phyloP scores from a whole-genome alignment of 2,113 vertebrate species.

The Gasterosteus aculeatus region DNA sequence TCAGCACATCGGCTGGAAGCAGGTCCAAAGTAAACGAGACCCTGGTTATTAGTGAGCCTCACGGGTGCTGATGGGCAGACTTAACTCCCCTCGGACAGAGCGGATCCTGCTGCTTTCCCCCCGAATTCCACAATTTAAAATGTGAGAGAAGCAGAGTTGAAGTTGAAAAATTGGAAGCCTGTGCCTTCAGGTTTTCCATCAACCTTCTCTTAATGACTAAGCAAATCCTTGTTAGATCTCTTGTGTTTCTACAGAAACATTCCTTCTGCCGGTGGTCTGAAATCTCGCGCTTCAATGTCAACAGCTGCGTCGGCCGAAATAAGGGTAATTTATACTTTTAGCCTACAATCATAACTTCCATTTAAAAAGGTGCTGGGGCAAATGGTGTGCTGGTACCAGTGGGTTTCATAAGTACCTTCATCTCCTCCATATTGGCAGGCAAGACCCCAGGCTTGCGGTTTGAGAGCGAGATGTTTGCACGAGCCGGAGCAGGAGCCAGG shows the following conservation, averaged over 20 bases:
- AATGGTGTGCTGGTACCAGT: background rate
- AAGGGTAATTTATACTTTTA: background rate
- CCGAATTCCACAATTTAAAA: no score
- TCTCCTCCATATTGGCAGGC: conserved; percentile 93
- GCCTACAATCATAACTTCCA: background rate
- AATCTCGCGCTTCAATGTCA: background rate
- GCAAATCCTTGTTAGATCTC: background rate
- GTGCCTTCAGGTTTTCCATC: background rate
- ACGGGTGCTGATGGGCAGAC: background rate
- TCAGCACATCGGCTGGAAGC: background rate
- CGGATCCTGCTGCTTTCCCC: background rate
- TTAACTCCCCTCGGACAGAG: background rate
- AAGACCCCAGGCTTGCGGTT: conserved; percentile 89
- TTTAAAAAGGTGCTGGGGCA: background rate
- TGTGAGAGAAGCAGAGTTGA: background rate
- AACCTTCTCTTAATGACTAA: background rate
- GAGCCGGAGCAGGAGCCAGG: conserved; percentile 40
- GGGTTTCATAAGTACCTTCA: conserved; percentile 85
- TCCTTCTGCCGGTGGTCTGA: background rate
- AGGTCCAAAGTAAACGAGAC: background rate
- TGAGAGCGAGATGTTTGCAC: conserved; percentile 79
- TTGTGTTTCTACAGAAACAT: background rate
- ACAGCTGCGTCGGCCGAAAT: conserved; percentile 1
- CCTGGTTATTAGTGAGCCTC: background rate
- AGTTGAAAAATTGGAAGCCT: background rate